Evolutionary conservation across 2,113 vertebrate species (phyloP).

Genomic region (Varanus komodoensis): DNA sequence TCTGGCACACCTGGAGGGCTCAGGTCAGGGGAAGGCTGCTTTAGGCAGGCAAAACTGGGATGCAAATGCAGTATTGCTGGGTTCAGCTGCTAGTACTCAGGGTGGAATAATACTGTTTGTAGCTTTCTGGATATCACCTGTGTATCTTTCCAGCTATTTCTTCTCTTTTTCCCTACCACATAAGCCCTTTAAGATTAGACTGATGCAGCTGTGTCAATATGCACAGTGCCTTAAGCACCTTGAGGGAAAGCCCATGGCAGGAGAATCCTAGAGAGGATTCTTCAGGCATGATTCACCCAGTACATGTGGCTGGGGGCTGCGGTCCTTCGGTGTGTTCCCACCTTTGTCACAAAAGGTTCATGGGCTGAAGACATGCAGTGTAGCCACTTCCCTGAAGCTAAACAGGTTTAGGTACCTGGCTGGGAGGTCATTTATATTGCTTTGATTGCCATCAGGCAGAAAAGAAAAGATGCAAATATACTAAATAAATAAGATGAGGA

Average conservation of each 20-base stretch:
- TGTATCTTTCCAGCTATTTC: neutral
- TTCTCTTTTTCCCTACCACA: neutral
- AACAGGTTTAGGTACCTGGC: neutral
- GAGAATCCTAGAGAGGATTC: neutral
- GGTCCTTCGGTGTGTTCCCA: accelerated
- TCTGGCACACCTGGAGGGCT: too few species aligned
- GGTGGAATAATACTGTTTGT: neutral
- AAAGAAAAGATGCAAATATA: neutral
- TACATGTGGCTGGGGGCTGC: neutral
- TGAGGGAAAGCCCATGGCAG: neutral
- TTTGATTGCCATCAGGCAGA: neutral
- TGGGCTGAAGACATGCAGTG: neutral
- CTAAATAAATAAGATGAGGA: neutral
- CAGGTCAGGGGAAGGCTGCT: too few species aligned
- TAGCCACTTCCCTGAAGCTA: neutral
- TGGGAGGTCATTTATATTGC: neutral
- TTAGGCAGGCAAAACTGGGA: neutral
- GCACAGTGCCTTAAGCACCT: neutral
- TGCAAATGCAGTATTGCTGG: neutral
- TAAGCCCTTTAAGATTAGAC: neutral
- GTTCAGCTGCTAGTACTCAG: neutral
- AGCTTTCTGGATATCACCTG: neutral
- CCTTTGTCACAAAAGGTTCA: neutral
- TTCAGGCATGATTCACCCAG: neutral
- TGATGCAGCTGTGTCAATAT: neutral